Base-by-base conservation (phyloP, 2,113 vertebrate species). In the Passer domesticus region DNA sequence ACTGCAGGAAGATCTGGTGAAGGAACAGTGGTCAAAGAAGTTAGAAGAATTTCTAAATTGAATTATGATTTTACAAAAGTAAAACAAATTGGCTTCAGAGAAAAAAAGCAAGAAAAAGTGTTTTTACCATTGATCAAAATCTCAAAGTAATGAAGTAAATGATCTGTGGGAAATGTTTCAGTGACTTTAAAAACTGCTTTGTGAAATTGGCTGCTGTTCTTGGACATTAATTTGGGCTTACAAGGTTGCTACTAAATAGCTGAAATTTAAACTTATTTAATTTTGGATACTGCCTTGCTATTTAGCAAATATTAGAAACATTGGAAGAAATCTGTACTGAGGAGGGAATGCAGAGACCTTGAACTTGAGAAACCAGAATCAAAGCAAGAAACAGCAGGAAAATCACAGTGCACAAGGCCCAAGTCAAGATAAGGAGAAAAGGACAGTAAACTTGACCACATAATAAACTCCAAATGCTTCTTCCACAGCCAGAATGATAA, bases 221-320 rank as follows among this genome's bases (percentile, higher is more conserved):
- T 83, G 60, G 68, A 59, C 21, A 10, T 60, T n/a, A 81, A 72
- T 81, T 90, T 94, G 47, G 28, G n/a, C 72, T 81, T 79, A 56
- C 30, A 70, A 78, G 23, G 16, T 60, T 87, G 53, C 68, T 83
- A 67, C 69, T 75, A 81, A 89, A 81, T 80, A 93, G 35, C 64
- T 83, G 74, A 89, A 89, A 78, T 75, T 46, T 92, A 75, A 92
- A 75, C 37, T 93, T 52, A 41, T 91, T 83, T 95, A 24, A 81
- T 86, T 94, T 86, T 92, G 88, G 60, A 81, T 96, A 52, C 76
- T 84, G 52, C 47, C 25, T 87, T 87, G 43, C 30, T 83, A 6
- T 86, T 90, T 47, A 44, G 43, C 82, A 94, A 91, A 80, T 78
- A 63, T 35, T 87, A 80, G 44, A 83, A 83, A 30, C 16, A 30